These are phyloP conservation scores for Neuroterus valhalla DNA, from an alignment of 1,140 invertebrate species.

Conservation along the genomic window DNA sequence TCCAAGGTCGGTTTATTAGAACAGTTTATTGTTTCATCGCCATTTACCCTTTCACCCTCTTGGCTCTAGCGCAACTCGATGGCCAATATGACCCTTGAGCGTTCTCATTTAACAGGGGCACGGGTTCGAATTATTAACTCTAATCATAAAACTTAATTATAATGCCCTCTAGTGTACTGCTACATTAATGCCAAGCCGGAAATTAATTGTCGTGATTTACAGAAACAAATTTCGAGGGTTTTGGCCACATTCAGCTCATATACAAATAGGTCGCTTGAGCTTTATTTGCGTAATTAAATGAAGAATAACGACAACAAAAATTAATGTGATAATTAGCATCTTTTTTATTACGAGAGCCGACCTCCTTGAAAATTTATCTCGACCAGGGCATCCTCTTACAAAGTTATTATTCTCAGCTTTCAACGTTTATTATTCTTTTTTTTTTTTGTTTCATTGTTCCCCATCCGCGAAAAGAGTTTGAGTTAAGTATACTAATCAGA, in stretches of 20 bases:
- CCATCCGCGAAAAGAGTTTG: too few relatives aligned
- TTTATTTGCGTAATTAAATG: background rate
- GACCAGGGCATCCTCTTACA: background rate
- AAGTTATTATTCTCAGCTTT: background rate
- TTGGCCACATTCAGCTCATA: background rate
- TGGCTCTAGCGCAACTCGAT: slow-evolving; percentile 49
- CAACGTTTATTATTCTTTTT: background rate
- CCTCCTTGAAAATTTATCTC: background rate
- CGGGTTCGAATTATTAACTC: slow-evolving; percentile 71
- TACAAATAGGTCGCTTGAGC: background rate
- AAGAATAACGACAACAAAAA: background rate
- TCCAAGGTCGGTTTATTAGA: slow-evolving; percentile 38
- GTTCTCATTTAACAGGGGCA: slow-evolving; percentile 59
- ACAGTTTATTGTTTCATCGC: slow-evolving; percentile 50
- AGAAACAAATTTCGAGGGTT: slow-evolving; percentile 54
- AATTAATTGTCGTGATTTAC: slow-evolving; percentile 68
- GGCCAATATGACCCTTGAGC: slow-evolving; percentile 47
- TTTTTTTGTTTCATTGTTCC: too few relatives aligned
- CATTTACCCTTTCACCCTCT: slow-evolving; percentile 44
- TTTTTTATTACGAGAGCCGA: background rate
- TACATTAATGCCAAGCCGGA: slow-evolving; percentile 58
- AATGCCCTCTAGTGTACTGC: slow-evolving; percentile 58
- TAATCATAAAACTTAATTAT: slow-evolving; percentile 72
- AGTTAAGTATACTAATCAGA: too few relatives aligned
- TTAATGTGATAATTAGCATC: background rate